Base-by-base conservation (phyloP, 2,888 invertebrate species). In the Cyclophora albipunctata region DNA sequence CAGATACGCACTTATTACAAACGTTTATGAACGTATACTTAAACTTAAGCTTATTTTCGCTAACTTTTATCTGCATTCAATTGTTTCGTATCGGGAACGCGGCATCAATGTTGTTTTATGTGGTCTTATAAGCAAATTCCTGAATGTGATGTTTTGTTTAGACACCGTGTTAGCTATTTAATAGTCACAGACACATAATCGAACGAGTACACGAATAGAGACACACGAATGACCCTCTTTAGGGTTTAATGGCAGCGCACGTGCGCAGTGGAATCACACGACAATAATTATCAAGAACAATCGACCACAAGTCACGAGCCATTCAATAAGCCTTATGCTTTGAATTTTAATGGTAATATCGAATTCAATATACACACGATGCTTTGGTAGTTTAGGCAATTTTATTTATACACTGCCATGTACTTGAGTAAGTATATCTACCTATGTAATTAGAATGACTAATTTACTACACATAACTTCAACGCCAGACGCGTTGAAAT, bases 261-360 rank as follows among this genome's bases (percentile, higher is more conserved):
- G 84, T 81, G 83, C 73, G 68, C 69, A 63, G 67, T 63, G 60
- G 64, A 71, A 67, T 67, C 76, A 80, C 83, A 83, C 82, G 81
- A 84, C 76, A 68, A 60, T 75, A 77, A 81, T 78, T 78, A 78
- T 72, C 66, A 54, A 62, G 62, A 66, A 84, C 84, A 83, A 84
- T 83, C 77, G 76, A 72, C 69, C 71, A 59, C 71, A 64, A 78
- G 83, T 85, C 87, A 87, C 86, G 87, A 81, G 63, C 57, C 58
- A 69, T 71, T 74, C 69, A 67, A 77, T 76, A 68, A 66, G 60
- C 66, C 66, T 71, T 73, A 74, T 72, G 69, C 64, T 57, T 62
- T 78, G 84, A 82, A 86, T 86, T 82, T 74, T 75, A 70, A 84
- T 76, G 67, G 54, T 64, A 61, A 72, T 68, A 73, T 67, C 64